A percentile compares a stretch with the other conserved stretches of the same genome.
Conservation (phyloP, 1,140 invertebrate genomes). For the Luehdorfia chinensis region DNA sequence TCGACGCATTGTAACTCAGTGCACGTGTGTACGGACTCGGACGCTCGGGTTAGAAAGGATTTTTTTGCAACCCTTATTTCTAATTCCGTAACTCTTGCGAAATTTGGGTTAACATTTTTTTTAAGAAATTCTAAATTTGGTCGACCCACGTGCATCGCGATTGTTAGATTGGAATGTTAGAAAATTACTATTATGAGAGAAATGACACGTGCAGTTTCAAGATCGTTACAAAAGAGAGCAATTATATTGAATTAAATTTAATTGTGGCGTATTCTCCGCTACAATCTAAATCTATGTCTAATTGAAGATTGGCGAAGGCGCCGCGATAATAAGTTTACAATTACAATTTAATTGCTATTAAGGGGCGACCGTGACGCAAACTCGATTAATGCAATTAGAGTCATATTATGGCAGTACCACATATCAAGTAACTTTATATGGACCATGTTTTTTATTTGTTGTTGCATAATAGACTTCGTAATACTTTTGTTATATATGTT, state of each 20-base stretch:
- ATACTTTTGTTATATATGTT: too few species aligned
- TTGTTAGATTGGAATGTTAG: constrained; percentile 34
- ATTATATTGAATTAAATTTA: constrained; percentile 17
- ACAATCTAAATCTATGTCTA: constrained; percentile 39
- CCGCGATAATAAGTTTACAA: constrained; percentile 41
- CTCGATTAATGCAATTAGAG: constrained; percentile 37
- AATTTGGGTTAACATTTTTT: constrained; percentile 69
- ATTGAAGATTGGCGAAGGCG: constrained; percentile 34
- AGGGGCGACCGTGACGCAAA: constrained; percentile 23
- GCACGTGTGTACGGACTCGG: constrained; percentile 65
- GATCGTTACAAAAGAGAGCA: too few species aligned
- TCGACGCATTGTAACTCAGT: constrained; percentile 63
- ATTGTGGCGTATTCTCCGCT: constrained; percentile 1
- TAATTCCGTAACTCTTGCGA: constrained; percentile 75
- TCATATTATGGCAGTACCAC: constrained; percentile 20
- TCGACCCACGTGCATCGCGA: constrained; percentile 53
- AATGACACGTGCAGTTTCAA: constrained; percentile 5
- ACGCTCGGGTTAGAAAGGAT: constrained; percentile 70
- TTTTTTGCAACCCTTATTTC: constrained; percentile 71
- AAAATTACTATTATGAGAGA: constrained; percentile 17
- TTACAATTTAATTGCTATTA: constrained; percentile 43
- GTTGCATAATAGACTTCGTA: too few species aligned
- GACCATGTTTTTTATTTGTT: constrained; percentile 8
- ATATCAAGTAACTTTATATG: constrained; percentile 9
- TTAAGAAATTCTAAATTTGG: constrained; percentile 37